Conservation (phyloP, 2,888 invertebrate genomes). For the Ormyrus rosae region DNA sequence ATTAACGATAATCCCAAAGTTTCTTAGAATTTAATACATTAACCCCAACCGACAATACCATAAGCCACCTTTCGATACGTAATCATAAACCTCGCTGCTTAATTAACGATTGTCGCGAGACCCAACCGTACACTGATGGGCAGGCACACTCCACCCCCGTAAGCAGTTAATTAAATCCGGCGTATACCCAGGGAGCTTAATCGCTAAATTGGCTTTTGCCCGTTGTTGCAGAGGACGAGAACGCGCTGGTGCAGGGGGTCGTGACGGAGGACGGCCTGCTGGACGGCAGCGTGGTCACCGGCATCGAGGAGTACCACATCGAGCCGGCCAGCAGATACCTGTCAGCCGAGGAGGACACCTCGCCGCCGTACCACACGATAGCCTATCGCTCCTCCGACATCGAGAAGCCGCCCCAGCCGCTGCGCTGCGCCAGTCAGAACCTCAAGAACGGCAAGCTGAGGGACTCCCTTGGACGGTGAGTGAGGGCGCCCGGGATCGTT, state of each 20-base stretch:
- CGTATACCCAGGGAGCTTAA: too few species aligned
- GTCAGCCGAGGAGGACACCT: slow-evolving; percentile 77
- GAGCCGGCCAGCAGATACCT: slow-evolving; percentile 86
- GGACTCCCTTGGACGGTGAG: slow-evolving; percentile 62
- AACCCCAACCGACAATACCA: too few species aligned
- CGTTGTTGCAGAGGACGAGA: slow-evolving; percentile 86
- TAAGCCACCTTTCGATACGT: too few species aligned
- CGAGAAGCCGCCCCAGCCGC: slow-evolving; percentile 69
- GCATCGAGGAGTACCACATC: slow-evolving; percentile 88
- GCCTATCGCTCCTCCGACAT: slow-evolving; percentile 91
- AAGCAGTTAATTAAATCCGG: neutral
- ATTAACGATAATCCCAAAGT: too few species aligned
- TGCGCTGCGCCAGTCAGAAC: slow-evolving; percentile 80
- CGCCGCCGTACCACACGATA: slow-evolving; percentile 85
- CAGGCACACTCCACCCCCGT: too few species aligned
- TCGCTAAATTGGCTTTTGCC: slow-evolving; percentile 25
- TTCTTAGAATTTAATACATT: too few species aligned
- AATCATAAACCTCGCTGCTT: too few species aligned
- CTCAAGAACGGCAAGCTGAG: slow-evolving; percentile 75
- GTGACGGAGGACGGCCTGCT: slow-evolving; percentile 91
- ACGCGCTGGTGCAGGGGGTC: slow-evolving; percentile 88
- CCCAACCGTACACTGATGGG: too few species aligned
- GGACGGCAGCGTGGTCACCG: slow-evolving; percentile 90
- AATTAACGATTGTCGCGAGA: too few species aligned
- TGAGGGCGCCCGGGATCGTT: too few species aligned